phyloP scores from a whole-genome alignment of 37 sponge, comb jelly and placozoan species.

The Diacarnus erythraeanus region DNA sequence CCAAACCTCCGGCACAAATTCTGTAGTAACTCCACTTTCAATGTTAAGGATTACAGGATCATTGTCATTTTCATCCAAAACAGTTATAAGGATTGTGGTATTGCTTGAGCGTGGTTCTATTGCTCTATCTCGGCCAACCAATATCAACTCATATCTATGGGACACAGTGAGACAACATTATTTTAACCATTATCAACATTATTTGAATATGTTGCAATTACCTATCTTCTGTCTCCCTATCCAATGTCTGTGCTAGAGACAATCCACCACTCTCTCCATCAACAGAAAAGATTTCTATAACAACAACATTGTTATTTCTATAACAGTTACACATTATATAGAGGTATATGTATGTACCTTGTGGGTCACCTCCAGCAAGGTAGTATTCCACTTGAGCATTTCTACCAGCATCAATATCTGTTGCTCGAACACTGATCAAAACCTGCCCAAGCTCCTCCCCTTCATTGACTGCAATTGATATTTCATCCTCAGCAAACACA shows the following conservation, averaged over 20 bases:
- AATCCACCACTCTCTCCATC: conserved; percentile 22
- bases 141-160: conserved; percentile 30
- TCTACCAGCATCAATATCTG: conserved; percentile 1
- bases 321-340: background rate
- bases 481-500: conserved; percentile 4
- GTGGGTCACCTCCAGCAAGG: conserved; percentile 10
- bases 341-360: background rate
- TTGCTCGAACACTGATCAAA: background rate
- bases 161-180: background rate
- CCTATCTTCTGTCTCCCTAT: conserved; percentile 36
- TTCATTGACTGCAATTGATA: conserved; percentile 4
- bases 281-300: conserved; percentile 28
- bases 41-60: conserved; percentile 32
- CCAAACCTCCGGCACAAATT: conserved; percentile 24
- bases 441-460: conserved; percentile 2
- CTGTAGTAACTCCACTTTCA: conserved; percentile 5
- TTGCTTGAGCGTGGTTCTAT: conserved; percentile 23
- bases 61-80: conserved; percentile 48
- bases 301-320: background rate
- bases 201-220: background rate
- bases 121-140: conserved; percentile 30
- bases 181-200: background rate
- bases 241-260: conserved; percentile 12
- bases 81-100: conserved; percentile 22
- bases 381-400: conserved; percentile 27